A percentile compares a stretch with the other conserved stretches of the same genome.
Evolutionary conservation across 2,888 invertebrate genomes (phyloP).

Genomic region (Euspilapteryx auroguttella): DNA sequence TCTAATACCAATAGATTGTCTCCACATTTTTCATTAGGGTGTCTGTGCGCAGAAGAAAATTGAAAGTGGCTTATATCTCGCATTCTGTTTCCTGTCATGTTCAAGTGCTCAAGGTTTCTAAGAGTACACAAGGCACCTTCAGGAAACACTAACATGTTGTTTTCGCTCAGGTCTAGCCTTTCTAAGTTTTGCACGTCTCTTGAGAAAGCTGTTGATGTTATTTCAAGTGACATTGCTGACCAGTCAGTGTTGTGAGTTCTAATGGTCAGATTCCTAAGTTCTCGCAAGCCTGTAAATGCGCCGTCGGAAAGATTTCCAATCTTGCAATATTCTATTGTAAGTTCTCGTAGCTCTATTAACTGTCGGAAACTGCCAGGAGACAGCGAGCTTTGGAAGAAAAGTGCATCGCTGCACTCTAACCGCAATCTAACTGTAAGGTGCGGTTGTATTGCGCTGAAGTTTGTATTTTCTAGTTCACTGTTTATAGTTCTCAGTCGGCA

Average conservation of each 20-base stretch:
- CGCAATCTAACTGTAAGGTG: conserved; percentile 76
- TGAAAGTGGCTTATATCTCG: conserved; percentile 74
- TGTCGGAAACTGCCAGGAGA: conserved; percentile 77
- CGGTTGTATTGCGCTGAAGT: conserved; percentile 81
- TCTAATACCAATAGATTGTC: conserved; percentile 71
- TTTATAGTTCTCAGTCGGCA: conserved; percentile 77
- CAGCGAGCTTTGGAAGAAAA: conserved; percentile 79
- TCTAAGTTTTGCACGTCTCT: conserved; percentile 74
- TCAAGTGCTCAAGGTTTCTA: conserved; percentile 72
- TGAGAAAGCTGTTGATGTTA: conserved; percentile 73
- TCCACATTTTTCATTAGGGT: conserved; percentile 68
- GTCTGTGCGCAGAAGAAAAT: conserved; percentile 63
- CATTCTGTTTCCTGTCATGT: conserved; percentile 78
- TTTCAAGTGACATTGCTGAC: conserved; percentile 78
- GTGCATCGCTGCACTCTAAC: conserved; percentile 78
- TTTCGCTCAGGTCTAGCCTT: conserved; percentile 75
- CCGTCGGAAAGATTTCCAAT: conserved; percentile 80
- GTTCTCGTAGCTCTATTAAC: conserved; percentile 73
- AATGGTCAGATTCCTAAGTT: conserved; percentile 77
- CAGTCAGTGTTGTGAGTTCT: conserved; percentile 84
- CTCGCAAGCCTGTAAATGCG: conserved; percentile 78
- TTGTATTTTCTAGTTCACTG: conserved; percentile 80
- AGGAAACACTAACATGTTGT: conserved; percentile 79
- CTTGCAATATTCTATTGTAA: conserved; percentile 82
- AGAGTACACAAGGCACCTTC: conserved; percentile 78